Evolutionary conservation across 1,140 invertebrate species (phyloP), one percentile per base, ranked within the genome.

Genomic region (Drosophila obscura): DNA sequence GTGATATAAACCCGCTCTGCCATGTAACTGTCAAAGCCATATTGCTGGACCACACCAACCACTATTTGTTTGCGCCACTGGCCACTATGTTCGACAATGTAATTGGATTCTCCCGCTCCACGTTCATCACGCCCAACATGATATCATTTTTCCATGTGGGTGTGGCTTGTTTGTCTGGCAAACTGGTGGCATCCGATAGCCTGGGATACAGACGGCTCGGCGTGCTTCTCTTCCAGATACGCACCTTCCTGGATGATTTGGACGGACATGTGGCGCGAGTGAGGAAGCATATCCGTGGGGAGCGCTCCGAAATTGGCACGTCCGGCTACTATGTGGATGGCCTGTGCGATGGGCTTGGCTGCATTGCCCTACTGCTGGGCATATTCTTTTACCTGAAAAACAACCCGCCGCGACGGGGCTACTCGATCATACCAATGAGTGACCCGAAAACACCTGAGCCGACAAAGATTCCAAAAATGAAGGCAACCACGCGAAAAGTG

Each of bases 201-300:
- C 89, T 96, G 24, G 93, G 93, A 4, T 94, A 94, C 39, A 91
- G 96, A 39, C 93, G 95, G 13, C 55, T 96, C 0, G 96, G 95
- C 1, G 94, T 96, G 1, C 84, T 96, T 5, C 80, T 96, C 5
- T 97, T 96, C 85, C 95, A 96, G 92, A 89, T 96, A 6, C 92
- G 96, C 58, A 96, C 95, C 61, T 96, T 96, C 91, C 75, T 96
- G 24, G 96, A 97, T 79, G 95, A 96, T 81, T 81, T 97, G 52
- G 96, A 97, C 82, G 96, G 96, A 0, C 95, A 96, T 79, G 95
- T 97, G 6, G 96, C 96, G 1, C 93, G 96, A 59, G 94, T 93
- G 16, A 93, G 94, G 45, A 95, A 94, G 77, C 93, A 95, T 83
- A 94, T 96, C 4, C 93, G 93, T 44, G 95, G 95, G 0, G 95